phyloP scores from a whole-genome alignment of 1,140 invertebrate species.

The Campoletis sonorensis region DNA sequence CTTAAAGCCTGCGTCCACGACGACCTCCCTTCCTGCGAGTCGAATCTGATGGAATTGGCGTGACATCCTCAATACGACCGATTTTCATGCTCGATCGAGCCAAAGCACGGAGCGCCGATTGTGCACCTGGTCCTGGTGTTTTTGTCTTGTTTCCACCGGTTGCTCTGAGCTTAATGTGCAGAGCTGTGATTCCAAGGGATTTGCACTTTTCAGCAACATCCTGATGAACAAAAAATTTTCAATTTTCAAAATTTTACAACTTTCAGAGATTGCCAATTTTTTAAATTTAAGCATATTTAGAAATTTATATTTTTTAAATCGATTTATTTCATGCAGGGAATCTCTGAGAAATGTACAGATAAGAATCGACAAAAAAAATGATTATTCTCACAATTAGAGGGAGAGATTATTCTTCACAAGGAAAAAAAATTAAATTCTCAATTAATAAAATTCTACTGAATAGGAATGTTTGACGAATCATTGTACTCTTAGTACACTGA shows the following conservation, averaged over 20 bases:
- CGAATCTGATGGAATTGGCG: slow-evolving; percentile 98
- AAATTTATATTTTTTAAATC: too few relatives aligned
- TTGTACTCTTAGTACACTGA: slow-evolving; percentile 43
- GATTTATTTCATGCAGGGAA: too few relatives aligned
- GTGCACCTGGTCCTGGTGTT: slow-evolving; percentile 98
- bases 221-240: slow-evolving; percentile 73
- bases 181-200: slow-evolving; percentile 95
- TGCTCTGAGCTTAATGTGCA: slow-evolving; percentile 98
- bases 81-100: slow-evolving; percentile 99
- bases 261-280: too few relatives aligned
- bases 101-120: slow-evolving; percentile 97
- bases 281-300: too few relatives aligned
- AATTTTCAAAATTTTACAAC: too few relatives aligned
- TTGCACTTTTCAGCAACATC: slow-evolving; percentile 99
- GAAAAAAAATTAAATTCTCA: too few relatives aligned
- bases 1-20: slow-evolving; percentile 98
- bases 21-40: slow-evolving; percentile 99
- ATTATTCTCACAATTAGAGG: too few relatives aligned
- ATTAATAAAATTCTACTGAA: too few relatives aligned
- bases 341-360: too few relatives aligned
- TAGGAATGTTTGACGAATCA: background rate
- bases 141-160: slow-evolving; percentile 99
- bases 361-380: too few relatives aligned
- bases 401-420: too few relatives aligned
- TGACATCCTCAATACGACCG: slow-evolving; percentile 99